These are phyloP conservation scores for Paracyclopina nana DNA, from an alignment of 1,140 invertebrate species.

Conservation along the genomic window DNA sequence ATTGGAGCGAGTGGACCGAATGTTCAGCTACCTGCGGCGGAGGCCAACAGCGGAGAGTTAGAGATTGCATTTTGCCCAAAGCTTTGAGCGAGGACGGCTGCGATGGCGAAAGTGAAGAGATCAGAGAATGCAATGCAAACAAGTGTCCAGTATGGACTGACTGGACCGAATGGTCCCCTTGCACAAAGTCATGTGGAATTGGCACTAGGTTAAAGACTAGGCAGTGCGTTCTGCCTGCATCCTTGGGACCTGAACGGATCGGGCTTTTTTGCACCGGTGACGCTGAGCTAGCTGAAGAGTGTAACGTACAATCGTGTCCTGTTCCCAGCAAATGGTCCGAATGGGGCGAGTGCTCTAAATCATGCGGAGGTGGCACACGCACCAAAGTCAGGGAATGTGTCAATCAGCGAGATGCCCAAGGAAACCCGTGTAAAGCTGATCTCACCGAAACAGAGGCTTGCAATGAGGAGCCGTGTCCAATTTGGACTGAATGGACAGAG, in stretches of 20 bases:
- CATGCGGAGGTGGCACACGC: constrained; percentile 4
- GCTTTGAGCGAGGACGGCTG: background rate
- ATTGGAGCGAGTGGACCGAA: constrained; percentile 9
- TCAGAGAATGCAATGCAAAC: background rate
- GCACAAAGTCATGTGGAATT: constrained; percentile 1
- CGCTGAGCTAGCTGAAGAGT: background rate
- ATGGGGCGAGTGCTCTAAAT: background rate
- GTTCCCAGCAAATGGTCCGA: constrained; percentile 4
- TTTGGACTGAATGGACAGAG: constrained; percentile 13
- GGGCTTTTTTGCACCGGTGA: constrained; percentile 5
- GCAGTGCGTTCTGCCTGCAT: background rate
- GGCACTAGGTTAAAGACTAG: background rate
- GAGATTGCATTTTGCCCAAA: constrained; percentile 1
- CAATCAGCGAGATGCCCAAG: background rate
- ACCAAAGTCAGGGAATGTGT: constrained; percentile 7
- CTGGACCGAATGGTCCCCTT: constrained; percentile 4
- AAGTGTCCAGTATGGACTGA: constrained; percentile 4
- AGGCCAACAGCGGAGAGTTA: background rate
- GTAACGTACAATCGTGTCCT: constrained; percentile 4
- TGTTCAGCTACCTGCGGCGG: constrained; percentile 7
- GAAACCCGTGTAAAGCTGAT: background rate
- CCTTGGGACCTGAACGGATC: background rate
- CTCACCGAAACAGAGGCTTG: background rate
- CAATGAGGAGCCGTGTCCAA: constrained; percentile 9
- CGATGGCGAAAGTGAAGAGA: background rate